These are phyloP conservation scores for Pithys albifrons DNA, from an alignment of 2,113 vertebrate genomes.

Conservation along the genomic window DNA sequence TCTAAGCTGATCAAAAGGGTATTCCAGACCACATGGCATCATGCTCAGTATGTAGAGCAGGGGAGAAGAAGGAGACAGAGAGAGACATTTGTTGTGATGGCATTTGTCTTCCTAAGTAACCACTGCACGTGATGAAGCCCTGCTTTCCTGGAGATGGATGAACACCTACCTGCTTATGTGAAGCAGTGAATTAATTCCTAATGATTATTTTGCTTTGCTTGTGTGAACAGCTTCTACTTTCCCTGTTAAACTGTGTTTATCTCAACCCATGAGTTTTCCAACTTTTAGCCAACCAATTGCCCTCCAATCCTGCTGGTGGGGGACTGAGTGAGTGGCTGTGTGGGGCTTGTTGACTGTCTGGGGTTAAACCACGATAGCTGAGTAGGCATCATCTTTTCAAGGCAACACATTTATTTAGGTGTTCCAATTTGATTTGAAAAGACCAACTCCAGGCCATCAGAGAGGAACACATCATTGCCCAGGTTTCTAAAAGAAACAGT, in stretches of 20 bases:
- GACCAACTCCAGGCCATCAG: neutral
- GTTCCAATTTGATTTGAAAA: neutral
- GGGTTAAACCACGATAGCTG: neutral
- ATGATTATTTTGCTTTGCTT: neutral
- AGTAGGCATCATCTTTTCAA: neutral
- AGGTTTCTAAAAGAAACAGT: neutral
- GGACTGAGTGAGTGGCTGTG: neutral
- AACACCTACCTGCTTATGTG: neutral
- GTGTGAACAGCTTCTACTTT: neutral
- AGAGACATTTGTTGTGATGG: neutral
- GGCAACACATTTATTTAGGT: neutral
- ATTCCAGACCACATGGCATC: neutral
- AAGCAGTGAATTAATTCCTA: neutral
- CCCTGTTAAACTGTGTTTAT: neutral
- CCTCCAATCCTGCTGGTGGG: neutral
- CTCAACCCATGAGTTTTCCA: neutral
- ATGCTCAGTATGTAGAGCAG: rapidly evolving
- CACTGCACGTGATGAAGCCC: rapidly evolving
- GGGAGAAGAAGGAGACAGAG: neutral
- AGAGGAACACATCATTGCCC: neutral
- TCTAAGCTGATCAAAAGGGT: neutral
- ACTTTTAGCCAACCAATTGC: neutral
- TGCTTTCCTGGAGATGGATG: neutral
- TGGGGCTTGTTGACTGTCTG: neutral
- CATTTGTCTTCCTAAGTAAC: neutral